Base-by-base conservation (phyloP, 2,888 invertebrate species). In the Parascotia fuliginaria region DNA sequence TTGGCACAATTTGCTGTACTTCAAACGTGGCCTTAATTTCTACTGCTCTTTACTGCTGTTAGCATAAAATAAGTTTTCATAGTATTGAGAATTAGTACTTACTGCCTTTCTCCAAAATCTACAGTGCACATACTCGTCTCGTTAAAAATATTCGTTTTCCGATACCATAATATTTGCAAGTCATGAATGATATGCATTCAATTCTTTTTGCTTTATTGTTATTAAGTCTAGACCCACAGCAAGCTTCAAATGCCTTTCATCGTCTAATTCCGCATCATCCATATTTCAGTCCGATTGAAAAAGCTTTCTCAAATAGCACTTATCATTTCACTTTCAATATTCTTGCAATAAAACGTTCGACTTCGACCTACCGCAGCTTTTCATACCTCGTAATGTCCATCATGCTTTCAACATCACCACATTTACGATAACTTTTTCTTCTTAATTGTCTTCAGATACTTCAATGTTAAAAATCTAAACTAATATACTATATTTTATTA, bases 301-400 rank as follows among this genome's bases (percentile, higher is more conserved):
- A 49, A 57, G 63, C 61, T 57, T 60, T 57, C 5, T 11, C 47
- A 42, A 56, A 31, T 47, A 48, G 64, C 33, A 44, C 6, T 43
- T 9, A 42, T 36, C 6, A 19, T 19, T 22, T 22, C 16, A 16
- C 22, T 33, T 24, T 27, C 22, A 4, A 28, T 11, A 1, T 4
- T 29, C 12, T 3, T 11, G 3, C n/a, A 11, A 36, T 36, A 36
- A 19, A 19, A 36, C 19, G 12, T 11, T 16, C 12, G 36, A 11
- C 16, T 13, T 16, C 34, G 50, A 53, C 65, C 60, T 16, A 60
- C 65, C 62, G 19, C 56, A 36, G 42, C 36, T 3, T 11, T 36
- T 31, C 48, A 19, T 47, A 42, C 36, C 32, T 55, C 49, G 32
- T 47, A 34, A 34, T 36, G 33, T 42, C 46, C 24, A 39, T 50